Base-by-base conservation (phyloP, 1,140 invertebrate genomes). In the Macrotrachela quadricornifera region DNA sequence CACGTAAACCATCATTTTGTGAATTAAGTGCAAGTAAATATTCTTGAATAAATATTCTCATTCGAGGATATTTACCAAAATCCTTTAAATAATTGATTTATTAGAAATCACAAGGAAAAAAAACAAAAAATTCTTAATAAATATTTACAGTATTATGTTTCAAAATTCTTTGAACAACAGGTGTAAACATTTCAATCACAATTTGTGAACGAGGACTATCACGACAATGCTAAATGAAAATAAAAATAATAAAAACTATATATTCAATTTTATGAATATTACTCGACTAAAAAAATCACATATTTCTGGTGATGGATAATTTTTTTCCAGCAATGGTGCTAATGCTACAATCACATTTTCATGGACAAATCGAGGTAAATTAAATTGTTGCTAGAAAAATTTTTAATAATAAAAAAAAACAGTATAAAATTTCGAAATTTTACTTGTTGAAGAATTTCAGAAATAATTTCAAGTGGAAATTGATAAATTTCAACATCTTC, bases 21-120 rank as follows among this genome's bases (percentile, higher is more conserved):
- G 76, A 76, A 64, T 80, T 80, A 1, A 85, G 69, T 0, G 82
- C 82, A 59, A 79, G 78, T 55, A 77, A 75, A 68, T 78, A 85
- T 61, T 83, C 81, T 67, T 82, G 80, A 41, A 85, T 76, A 58
- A 86, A 77, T 43, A 76, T 73, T 49, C 81, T 71, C 70, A 80
- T 81, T 57, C 78, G 74, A 0, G 80, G 80, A 53, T 79, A 80
- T 61, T 82, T 83, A 43, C 81, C 81, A 69, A 84, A 85, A 66
- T 85, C 82, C 64, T 30, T 4, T 30, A 2, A 30, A 30, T 30
- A 30, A n/a, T n/a, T 30, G 21, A 30, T 30, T 4, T 30, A 8
- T 30, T 30, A n/a, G n/a, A n/a, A n/a, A n/a, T n/a, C n/a, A n/a
- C n/a, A n/a, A n/a, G n/a, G n/a, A n/a, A n/a, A n/a, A n/a, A n/a